These are phyloP conservation scores for Propithecus perrieri DNA, from an alignment of 2,797 vertebrate genomes.

Conservation along the genomic window DNA sequence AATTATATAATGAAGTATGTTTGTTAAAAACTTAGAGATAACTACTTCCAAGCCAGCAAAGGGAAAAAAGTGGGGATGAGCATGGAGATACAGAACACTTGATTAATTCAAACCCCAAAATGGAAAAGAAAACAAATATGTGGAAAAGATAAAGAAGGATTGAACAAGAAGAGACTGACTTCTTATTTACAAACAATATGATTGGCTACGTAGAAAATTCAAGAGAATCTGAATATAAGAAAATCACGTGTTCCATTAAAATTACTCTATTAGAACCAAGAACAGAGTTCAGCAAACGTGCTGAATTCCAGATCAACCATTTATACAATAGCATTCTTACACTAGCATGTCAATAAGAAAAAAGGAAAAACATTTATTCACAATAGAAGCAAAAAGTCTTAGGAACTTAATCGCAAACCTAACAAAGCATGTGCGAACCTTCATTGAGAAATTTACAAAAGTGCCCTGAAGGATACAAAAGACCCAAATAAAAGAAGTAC, in stretches of 20 bases:
- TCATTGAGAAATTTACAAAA: not conserved
- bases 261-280: not conserved
- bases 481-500: not conserved
- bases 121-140: not conserved
- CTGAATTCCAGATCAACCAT: not conserved
- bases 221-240: not conserved
- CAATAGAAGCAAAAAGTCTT: not conserved
- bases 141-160: not conserved
- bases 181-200: not conserved
- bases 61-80: not conserved
- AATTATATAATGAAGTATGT: not conserved
- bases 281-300: not conserved
- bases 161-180: not conserved
- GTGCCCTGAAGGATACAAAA: not conserved
- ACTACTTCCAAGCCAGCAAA: not conserved
- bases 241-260: not conserved
- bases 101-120: not conserved
- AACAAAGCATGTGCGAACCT: not conserved
- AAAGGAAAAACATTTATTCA: not conserved
- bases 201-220: not conserved
- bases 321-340: not conserved
- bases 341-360: not conserved
- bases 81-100: not conserved
- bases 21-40: not conserved
- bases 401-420: not conserved